Conservation (phyloP, 2,888 invertebrate genomes). For the Aplocera efformata region DNA sequence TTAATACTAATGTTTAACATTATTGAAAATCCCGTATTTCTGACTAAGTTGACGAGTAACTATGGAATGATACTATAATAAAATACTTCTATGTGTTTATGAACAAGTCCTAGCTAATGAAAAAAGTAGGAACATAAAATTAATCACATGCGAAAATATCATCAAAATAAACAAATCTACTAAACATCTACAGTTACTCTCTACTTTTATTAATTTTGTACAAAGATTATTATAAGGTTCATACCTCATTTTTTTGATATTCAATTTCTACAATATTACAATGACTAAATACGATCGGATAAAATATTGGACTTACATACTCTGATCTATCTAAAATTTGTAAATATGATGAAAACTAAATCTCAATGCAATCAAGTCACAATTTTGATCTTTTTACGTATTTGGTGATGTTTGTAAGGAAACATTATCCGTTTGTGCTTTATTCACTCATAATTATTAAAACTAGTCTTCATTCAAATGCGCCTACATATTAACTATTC, state of each 20-base stretch:
- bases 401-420: constrained; percentile 20
- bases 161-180: too few species aligned
- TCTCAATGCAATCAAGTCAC: background rate
- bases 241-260: constrained; percentile 2
- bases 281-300: too few species aligned
- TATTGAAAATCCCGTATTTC: constrained; percentile 19
- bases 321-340: too few species aligned
- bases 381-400: constrained; percentile 20
- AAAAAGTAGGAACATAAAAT: constrained; percentile 28
- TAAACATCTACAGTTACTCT: background rate
- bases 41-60: constrained; percentile 23
- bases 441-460: constrained; percentile 4
- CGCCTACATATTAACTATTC: constrained; percentile 9
- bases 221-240: constrained; percentile 1
- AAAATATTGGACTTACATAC: background rate
- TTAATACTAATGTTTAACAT: constrained; percentile 10
- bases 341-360: too few species aligned
- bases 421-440: constrained; percentile 21
- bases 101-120: constrained; percentile 3
- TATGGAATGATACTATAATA: constrained; percentile 31
- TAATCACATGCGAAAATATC: constrained; percentile 15
- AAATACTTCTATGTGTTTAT: constrained; percentile 18
- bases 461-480: constrained; percentile 18
- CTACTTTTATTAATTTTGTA: background rate
- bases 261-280: background rate